phyloP scores from a whole-genome alignment of 2,113 vertebrate genomes.

The Hydrolagus affinis region DNA sequence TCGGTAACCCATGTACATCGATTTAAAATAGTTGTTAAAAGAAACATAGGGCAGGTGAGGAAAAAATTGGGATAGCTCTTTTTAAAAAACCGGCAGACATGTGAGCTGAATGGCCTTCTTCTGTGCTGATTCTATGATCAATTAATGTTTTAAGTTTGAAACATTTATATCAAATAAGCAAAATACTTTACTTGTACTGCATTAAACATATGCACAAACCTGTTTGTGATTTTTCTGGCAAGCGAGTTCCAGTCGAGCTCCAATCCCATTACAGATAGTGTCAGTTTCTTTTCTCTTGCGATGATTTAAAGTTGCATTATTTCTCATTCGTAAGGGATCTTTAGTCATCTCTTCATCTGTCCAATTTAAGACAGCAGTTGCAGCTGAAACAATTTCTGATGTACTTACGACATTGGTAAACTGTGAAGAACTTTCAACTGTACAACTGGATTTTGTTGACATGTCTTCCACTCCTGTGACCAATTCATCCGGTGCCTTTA shows the following conservation, averaged over 20 bases:
- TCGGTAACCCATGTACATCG: too few species aligned
- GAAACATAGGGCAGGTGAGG: too few species aligned
- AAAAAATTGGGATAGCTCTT: too few species aligned
- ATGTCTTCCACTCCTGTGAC: not conserved
- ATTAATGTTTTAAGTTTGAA: too few species aligned
- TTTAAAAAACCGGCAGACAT: too few species aligned
- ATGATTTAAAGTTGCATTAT: slow-evolving; percentile 21
- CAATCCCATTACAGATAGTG: slow-evolving; percentile 18
- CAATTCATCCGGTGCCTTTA: not conserved
- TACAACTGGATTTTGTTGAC: slow-evolving; percentile 12
- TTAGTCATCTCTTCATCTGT: slow-evolving; percentile 25
- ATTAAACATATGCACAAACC: slow-evolving; percentile 21
- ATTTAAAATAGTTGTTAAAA: too few species aligned
- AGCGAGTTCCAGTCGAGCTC: slow-evolving; percentile 5
- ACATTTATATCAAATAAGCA: too few species aligned
- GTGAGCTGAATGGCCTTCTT: too few species aligned
- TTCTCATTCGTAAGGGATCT: slow-evolving; percentile 7
- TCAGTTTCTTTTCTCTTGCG: slow-evolving; percentile 17
- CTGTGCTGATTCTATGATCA: too few species aligned
- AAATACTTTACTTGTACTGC: slow-evolving; percentile 11
- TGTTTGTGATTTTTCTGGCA: not conserved
- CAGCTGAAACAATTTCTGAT: slow-evolving; percentile 29
- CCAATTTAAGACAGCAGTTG: slow-evolving; percentile 28
- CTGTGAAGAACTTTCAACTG: slow-evolving; percentile 19
- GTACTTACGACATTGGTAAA: slow-evolving; percentile 24